phyloP scores from a whole-genome alignment of 2,888 invertebrate genomes.

The Eilema caniola region DNA sequence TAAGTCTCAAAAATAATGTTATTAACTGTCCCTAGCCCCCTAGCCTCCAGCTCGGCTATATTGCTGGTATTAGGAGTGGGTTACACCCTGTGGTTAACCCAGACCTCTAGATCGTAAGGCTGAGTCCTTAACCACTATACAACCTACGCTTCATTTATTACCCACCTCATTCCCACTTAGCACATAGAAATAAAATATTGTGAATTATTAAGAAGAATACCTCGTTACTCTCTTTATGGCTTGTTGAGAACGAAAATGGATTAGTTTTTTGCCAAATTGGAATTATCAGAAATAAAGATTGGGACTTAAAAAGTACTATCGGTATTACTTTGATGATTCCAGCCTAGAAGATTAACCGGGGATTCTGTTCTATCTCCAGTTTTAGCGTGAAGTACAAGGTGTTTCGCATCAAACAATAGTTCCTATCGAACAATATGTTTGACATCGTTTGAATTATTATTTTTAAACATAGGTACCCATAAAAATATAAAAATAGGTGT shows the following conservation, averaged over 20 bases:
- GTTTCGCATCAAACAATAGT: not conserved
- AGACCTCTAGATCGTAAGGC: too few relatives aligned
- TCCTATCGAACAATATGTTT: not conserved
- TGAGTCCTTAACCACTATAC: too few relatives aligned
- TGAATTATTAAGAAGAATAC: too few relatives aligned
- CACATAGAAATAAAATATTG: too few relatives aligned
- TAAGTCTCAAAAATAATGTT: too few relatives aligned
- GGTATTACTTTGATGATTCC: not conserved
- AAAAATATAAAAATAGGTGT: slow-evolving; percentile 8
- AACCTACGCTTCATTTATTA: too few relatives aligned
- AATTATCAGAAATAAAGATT: not conserved
- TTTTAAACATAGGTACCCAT: not conserved
- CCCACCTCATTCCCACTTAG: too few relatives aligned
- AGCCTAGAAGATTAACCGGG: not conserved
- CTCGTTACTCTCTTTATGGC: too few relatives aligned
- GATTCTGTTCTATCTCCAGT: not conserved
- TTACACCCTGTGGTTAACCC: too few relatives aligned
- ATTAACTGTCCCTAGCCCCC: too few relatives aligned
- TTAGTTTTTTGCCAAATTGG: not conserved
- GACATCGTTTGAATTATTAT: not conserved
- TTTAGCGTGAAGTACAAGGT: not conserved
- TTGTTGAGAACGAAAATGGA: not conserved
- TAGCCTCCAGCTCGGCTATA: too few relatives aligned
- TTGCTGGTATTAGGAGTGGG: too few relatives aligned
- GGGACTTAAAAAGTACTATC: not conserved